Conservation (phyloP, 64 coral and sea anemone species). For the Montipora capricornis region DNA sequence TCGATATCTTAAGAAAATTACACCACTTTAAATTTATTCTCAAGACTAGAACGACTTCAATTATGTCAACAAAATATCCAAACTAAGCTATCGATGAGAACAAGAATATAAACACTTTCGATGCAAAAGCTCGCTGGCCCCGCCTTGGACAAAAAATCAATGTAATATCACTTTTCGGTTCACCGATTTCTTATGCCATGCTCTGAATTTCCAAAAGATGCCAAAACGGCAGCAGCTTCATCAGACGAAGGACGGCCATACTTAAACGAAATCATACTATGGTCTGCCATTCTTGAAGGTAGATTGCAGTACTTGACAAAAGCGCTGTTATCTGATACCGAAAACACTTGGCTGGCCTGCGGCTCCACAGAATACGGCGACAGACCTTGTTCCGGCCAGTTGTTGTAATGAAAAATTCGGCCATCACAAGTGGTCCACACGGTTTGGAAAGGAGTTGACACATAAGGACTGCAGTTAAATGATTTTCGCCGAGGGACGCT, state of each 20-base stretch:
- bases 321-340: conserved; percentile 30
- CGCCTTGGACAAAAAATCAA: not conserved
- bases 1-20: no score
- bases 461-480: conserved; percentile 27
- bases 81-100: not conserved
- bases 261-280: not conserved
- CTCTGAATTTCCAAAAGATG: conserved; percentile 34
- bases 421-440: conserved; percentile 1
- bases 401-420: conserved; percentile 4
- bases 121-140: no score
- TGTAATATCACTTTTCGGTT: not conserved
- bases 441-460: conserved; percentile 21
- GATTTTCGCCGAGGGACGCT: not conserved
- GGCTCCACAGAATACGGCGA: not conserved
- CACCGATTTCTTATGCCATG: not conserved
- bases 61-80: not conserved
- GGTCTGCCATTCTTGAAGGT: not conserved
- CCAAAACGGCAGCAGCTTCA: conserved; percentile 14
- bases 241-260: conserved; percentile 5
- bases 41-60: no score
- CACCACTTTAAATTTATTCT: no score
- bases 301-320: conserved; percentile 6
- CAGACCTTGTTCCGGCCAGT: not conserved
- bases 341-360: not conserved
- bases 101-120: not conserved